phyloP scores from a whole-genome alignment of 1,140 invertebrate species.

The Liolophura sinensis region DNA sequence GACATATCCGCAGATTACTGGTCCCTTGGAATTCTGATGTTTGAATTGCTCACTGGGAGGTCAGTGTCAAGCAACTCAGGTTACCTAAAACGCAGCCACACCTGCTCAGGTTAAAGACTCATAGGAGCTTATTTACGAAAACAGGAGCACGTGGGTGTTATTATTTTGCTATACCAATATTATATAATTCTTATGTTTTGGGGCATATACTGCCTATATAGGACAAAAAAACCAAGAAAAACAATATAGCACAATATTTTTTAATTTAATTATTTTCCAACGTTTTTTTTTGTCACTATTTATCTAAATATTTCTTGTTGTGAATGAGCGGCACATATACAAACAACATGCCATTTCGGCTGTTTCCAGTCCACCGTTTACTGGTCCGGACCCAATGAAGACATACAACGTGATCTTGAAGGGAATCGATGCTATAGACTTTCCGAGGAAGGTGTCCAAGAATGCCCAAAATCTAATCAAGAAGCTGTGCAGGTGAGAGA shows the following conservation, averaged over 20 bases:
- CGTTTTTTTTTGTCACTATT: not conserved
- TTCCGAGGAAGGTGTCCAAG: conserved; percentile 55
- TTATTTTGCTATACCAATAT: not conserved
- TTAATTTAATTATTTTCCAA: too few species aligned
- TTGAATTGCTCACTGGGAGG: conserved; percentile 85
- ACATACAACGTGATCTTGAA: conserved; percentile 99
- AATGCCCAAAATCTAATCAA: conserved; percentile 58
- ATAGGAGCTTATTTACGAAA: not conserved
- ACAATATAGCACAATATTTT: too few species aligned
- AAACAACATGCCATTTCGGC: conserved; percentile 2
- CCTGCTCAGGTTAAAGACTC: not conserved
- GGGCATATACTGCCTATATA: too few species aligned
- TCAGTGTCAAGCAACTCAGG: conserved; percentile 24
- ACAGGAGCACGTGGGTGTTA: not conserved
- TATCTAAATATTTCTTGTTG: not conserved
- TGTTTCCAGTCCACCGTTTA: conserved; percentile 84
- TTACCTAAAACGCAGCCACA: not conserved
- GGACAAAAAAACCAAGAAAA: too few species aligned
- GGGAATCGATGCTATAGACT: conserved; percentile 89
- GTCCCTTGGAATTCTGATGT: conserved; percentile 91
- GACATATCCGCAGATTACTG: conserved; percentile 93
- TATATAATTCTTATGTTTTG: too few species aligned
- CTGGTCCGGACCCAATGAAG: conserved; percentile 96
- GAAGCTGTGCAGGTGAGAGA: conserved; percentile 46
- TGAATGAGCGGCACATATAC: not conserved